Percentiles rank a stretch among this genome's conserved stretches.
Conservation (phyloP, 2,113 vertebrate genomes). For the Ptilonorhynchus violaceus region DNA sequence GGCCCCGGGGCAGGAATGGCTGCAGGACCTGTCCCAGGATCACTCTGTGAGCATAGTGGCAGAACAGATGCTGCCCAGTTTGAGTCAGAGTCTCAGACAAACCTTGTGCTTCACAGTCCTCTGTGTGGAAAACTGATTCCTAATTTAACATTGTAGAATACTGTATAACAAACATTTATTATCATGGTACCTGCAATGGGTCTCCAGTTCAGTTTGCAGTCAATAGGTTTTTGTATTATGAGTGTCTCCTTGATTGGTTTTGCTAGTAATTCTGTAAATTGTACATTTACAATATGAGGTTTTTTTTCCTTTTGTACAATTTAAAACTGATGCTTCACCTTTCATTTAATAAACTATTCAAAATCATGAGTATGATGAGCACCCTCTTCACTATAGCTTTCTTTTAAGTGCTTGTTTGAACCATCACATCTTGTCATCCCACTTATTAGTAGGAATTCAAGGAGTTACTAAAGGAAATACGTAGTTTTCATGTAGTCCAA, state of each 20-base stretch:
- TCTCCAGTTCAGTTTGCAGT: constrained; percentile 83
- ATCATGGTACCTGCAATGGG: constrained; percentile 76
- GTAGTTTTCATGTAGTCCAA: neutral
- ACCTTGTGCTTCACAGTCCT: constrained; percentile 73
- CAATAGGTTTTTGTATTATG: constrained; percentile 84
- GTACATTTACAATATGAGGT: constrained; percentile 88
- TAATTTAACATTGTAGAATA: constrained; percentile 69
- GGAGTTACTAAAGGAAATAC: neutral
- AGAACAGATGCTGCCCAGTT: constrained; percentile 42
- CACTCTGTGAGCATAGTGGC: constrained; percentile 53
- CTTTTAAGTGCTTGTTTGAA: constrained; percentile 52
- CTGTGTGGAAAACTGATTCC: constrained; percentile 73
- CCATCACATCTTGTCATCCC: constrained; percentile 72
- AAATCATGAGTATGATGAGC: constrained; percentile 78
- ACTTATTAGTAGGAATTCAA: neutral
- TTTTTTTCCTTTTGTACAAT: constrained; percentile 94
- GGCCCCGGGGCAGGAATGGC: neutral
- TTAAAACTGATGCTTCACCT: constrained; percentile 92
- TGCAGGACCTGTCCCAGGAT: neutral
- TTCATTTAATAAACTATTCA: constrained; percentile 93
- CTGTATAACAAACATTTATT: constrained; percentile 70
- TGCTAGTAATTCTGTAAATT: constrained; percentile 91
- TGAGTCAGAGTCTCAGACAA: constrained; percentile 60
- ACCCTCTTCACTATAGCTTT: constrained; percentile 68
- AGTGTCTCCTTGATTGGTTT: constrained; percentile 87